A percentile compares a stretch with the other conserved stretches of the same genome.
phyloP scores from a whole-genome alignment of 2,888 invertebrate species.

The Hydraecia micacea region DNA sequence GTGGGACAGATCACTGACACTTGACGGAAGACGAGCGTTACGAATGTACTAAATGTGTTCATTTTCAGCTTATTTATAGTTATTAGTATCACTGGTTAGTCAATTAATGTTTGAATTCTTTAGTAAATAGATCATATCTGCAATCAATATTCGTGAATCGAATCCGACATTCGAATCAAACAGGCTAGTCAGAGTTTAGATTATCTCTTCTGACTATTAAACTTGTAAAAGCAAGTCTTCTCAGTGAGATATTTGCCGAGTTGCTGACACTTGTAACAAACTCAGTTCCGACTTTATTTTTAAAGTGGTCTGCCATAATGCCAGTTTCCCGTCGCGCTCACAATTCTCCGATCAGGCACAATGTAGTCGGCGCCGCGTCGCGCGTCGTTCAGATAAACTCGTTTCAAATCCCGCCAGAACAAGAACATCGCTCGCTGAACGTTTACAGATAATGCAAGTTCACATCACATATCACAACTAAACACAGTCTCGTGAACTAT shows the following conservation, averaged over 20 bases:
- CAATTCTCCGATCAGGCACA: neutral
- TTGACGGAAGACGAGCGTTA: no score
- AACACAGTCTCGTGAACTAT: constrained; percentile 12
- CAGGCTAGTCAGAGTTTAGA: neutral
- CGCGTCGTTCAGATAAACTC: constrained; percentile 1
- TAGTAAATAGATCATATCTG: neutral
- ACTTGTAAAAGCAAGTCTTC: neutral
- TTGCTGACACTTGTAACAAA: constrained; percentile 2
- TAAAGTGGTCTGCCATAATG: constrained; percentile 1
- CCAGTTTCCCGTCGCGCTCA: neutral
- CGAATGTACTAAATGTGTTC: neutral
- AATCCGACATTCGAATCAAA: neutral
- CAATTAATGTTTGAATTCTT: neutral
- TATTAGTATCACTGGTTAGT: neutral
- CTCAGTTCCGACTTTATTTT: constrained; percentile 18
- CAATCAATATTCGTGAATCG: neutral
- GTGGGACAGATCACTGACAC: constrained; percentile 4
- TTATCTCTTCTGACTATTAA: neutral
- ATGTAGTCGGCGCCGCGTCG: neutral
- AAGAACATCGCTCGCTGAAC: neutral
- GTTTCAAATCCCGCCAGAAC: neutral
- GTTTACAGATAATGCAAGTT: constrained; percentile 8
- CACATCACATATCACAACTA: constrained; percentile 3
- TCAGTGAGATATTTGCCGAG: neutral
- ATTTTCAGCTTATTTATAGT: constrained; percentile 6